Evolutionary conservation across 1,140 invertebrate genomes (phyloP).

Genomic region (Anthonomus grandis): DNA sequence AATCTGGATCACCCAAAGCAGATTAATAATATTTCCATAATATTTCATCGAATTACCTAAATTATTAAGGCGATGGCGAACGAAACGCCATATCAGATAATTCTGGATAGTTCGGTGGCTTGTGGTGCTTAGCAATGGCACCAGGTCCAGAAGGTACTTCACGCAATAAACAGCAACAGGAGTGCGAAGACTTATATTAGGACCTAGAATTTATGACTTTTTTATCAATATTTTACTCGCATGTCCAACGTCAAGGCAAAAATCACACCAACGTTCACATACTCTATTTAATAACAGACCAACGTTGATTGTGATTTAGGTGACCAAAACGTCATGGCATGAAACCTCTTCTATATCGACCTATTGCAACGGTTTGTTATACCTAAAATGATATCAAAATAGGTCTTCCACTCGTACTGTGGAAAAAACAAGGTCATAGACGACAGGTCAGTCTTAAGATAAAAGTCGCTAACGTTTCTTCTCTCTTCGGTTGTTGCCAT

Average conservation of each 20-base stretch:
- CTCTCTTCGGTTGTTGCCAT: slow-evolving; percentile 77
- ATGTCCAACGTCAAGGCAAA: too few species aligned
- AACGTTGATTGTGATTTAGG: too few species aligned
- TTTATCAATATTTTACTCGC: too few species aligned
- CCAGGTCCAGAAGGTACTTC: slow-evolving; percentile 59
- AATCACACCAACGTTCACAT: too few species aligned
- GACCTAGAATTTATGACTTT: too few species aligned
- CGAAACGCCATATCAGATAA: slow-evolving; percentile 84
- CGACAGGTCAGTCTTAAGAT: slow-evolving; percentile 71
- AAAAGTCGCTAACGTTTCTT: slow-evolving; percentile 74
- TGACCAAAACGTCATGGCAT: too few species aligned
- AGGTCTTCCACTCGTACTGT: slow-evolving; percentile 75
- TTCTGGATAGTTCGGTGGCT: slow-evolving; percentile 60
- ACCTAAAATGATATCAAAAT: slow-evolving; percentile 9
- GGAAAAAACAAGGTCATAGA: slow-evolving; percentile 68
- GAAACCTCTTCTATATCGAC: too few species aligned
- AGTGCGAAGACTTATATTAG: slow-evolving; percentile 54
- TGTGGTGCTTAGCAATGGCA: slow-evolving; percentile 49
- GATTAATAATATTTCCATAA: too few species aligned
- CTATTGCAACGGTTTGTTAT: background rate
- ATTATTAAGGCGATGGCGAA: slow-evolving; percentile 81
- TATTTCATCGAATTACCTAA: too few species aligned
- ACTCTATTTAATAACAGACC: too few species aligned
- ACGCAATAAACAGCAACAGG: slow-evolving; percentile 71
- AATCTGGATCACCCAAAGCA: too few species aligned